Base-by-base conservation (phyloP, 2,888 invertebrate genomes). In the Azorinus chamasolen region DNA sequence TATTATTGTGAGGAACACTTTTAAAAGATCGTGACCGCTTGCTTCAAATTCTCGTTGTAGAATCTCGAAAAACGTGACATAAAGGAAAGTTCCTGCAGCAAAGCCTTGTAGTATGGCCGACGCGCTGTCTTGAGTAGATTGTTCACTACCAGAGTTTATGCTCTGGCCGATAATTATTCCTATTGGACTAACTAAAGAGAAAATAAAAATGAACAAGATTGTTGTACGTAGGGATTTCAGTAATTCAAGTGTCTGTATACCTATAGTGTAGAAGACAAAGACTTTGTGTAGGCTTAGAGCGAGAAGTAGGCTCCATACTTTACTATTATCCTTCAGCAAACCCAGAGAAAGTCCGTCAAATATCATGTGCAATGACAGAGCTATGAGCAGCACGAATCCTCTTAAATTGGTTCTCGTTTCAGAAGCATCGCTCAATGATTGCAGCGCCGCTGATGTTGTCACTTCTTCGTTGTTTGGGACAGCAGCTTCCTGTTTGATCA, bases 291-390 rank as follows among this genome's bases (percentile, higher is more conserved):
- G 90, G 39, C 93, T 84, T 18, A 95, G 93, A 1, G 94, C 95
- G 6, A 94, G 55, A 24, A 86, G 59, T 20, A 88, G 90, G 77
- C 93, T 89, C 74, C 93, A 72, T 1, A 88, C 86, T 20, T 79
- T 75, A 2, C 63, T 32, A 1, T 75, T 64, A 32, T 88, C 87
- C 10, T 84, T 66, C 78, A 94, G 94, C 16, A 95, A 89, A 0
- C 94, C 95, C 64, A 95, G 88, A 8, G 94, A 94, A 48, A 95
- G 86, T 1, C 95, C 95, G 86, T 95, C 95, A 84, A 95, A 95
- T 6, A 94, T 86, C 12, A 94, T 94, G 85, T 95, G 95, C 1
- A 95, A 84, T 0, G 94, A 94, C 0, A 95, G 88, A 6, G 95
- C 94, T 12, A 93, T 77, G 1, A 94, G 89, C 6, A 95, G 91